A percentile compares a stretch with the other conserved stretches of the same genome.
Evolutionary conservation across 2,888 invertebrate genomes (phyloP).

Genomic region (Hypomecis atomaria): DNA sequence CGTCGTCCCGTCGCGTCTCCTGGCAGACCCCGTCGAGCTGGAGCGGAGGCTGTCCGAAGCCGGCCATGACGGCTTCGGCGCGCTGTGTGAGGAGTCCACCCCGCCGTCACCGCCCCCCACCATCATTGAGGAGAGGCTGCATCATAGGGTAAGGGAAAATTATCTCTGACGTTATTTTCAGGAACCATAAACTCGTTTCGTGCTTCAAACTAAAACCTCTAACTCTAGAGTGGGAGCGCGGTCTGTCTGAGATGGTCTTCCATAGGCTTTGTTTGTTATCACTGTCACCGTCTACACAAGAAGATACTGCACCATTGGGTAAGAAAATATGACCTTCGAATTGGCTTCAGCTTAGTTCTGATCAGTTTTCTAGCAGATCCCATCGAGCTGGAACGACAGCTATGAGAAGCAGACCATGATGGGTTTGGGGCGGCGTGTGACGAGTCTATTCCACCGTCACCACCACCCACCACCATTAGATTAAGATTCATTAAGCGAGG

Average conservation of each 20-base stretch:
- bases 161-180: no score
- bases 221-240: no score
- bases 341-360: no score
- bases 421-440: conserved; percentile 76
- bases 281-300: no score
- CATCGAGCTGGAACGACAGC: conserved; percentile 90
- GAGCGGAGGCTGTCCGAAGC: conserved; percentile 88
- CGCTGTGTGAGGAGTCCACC: conserved; percentile 69
- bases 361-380: conserved; percentile 93
- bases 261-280: no score
- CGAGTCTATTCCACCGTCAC: conserved; percentile 67
- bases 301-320: no score
- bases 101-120: conserved; percentile 74
- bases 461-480: conserved; percentile 76
- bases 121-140: conserved; percentile 75
- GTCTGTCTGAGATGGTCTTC: no score
- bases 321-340: no score
- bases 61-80: conserved; percentile 77
- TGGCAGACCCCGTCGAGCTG: conserved; percentile 93
- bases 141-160: conserved; percentile 63
- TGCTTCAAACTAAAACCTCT: no score
- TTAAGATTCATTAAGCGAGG: conserved; percentile 45
- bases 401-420: conserved; percentile 84
- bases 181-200: no score
- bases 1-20: conserved; percentile 92